A percentile compares a stretch with the other conserved stretches of the same genome.
phyloP scores from a whole-genome alignment of 1,140 invertebrate species.

The Kradibia gibbosae region DNA sequence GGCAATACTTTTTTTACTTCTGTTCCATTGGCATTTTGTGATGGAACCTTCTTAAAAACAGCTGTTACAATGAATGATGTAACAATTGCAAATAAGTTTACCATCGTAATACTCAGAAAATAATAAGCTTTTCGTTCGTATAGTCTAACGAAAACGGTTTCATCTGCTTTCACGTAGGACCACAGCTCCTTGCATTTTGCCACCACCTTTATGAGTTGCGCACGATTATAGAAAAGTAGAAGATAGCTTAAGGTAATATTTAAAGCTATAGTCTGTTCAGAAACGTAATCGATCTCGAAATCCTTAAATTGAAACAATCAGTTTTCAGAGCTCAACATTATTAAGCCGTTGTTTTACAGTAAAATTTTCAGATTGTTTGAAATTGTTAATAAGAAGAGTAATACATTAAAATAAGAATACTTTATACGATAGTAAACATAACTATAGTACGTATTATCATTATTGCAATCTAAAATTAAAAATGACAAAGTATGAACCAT shows the following conservation, averaged over 20 bases:
- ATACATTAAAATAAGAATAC: too few species aligned
- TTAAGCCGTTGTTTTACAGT: too few species aligned
- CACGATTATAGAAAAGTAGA: neutral
- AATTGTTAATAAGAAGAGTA: too few species aligned
- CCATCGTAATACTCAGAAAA: neutral
- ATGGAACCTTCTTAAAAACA: neutral
- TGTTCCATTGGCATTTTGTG: neutral
- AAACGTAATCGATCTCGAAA: slow-evolving; percentile 17
- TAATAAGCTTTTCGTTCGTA: slow-evolving; percentile 24
- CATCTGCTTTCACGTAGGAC: neutral
- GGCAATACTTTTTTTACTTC: neutral
- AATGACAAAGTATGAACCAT: too few species aligned
- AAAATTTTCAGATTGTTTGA: too few species aligned
- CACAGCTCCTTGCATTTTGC: slow-evolving; percentile 13
- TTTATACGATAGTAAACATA: too few species aligned
- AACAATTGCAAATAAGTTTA: neutral
- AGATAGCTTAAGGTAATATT: neutral
- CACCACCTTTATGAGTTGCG: neutral
- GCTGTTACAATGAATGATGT: slow-evolving; percentile 4
- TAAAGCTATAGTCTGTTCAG: neutral
- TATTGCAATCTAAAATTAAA: too few species aligned
- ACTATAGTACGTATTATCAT: too few species aligned
- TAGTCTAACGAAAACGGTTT: neutral
- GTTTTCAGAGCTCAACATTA: too few species aligned
- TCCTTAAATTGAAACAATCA: neutral